Base-by-base conservation (phyloP, 2,797 vertebrate species). In the Bradypodion pumilum region DNA sequence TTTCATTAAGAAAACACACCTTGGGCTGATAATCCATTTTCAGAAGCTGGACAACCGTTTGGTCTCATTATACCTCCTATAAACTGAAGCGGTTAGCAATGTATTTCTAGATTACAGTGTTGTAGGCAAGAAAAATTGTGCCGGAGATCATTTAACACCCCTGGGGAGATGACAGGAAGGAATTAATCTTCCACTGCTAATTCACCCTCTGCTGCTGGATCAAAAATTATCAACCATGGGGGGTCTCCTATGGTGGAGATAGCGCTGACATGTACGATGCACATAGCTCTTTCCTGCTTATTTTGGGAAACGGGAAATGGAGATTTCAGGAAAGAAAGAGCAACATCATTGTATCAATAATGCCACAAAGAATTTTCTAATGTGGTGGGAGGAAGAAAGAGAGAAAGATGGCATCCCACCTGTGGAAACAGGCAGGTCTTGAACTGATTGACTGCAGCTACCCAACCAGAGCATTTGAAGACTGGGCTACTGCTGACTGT, bases 171-270 rank as follows among this genome's bases (percentile, higher is more conserved):
- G 93, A 94, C 94, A 95, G 94, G 93, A 94, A 94, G 92, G 94
- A 96, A 95, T 95, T 94, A 94, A 95, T 95, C 92, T 95, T 94
- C 91, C 60, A 32, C 92, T 89, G 91, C 94, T 95, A 95, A 95
- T 95, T 94, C 90, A 16, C 88, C 92, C 92, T 88, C 84, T 78
- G 49, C 25, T 77, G 86, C 87, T 88, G 90, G 89, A 93, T 94
- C 94, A 93, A 90, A 92, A 93, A 91, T 89, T 86, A 84, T 86
- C 86, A 92, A 92, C 74, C 59, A 66, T 80, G 87, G 85, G 89
- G 59, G 84, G 91, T 87, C 82, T 79, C 85, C 60, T 1, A 15
- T 27, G 59, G 87, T 85, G 84, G 81, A 92, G 88, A 70, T 88
- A 84, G 90, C 25, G 0, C 75, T 93, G 87, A 87, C 86, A 92